phyloP scores from a whole-genome alignment of 2,888 invertebrate genomes.

The Eucera pruinosa region DNA sequence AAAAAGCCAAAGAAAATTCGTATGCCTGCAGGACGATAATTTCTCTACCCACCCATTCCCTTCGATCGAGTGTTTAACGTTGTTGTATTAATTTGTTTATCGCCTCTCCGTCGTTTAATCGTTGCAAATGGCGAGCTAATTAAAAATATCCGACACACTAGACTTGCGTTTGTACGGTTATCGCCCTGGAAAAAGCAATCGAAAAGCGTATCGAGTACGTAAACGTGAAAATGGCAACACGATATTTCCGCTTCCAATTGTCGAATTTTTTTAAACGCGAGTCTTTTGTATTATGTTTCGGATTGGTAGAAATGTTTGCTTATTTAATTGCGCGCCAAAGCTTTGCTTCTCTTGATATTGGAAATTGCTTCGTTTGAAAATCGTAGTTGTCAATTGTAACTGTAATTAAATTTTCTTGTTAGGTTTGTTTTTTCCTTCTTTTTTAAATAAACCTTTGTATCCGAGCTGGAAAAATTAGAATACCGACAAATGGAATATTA shows the following conservation, averaged over 20 bases:
- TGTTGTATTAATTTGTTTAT: slow-evolving; percentile 65
- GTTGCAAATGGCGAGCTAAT: slow-evolving; percentile 72
- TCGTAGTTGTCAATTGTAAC: no score
- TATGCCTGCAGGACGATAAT: slow-evolving; percentile 34
- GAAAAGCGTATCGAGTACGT: slow-evolving; percentile 14
- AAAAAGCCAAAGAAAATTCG: slow-evolving; percentile 8
- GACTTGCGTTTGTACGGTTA: slow-evolving; percentile 67
- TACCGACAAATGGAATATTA: no score
- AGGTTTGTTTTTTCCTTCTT: no score
- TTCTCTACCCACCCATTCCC: neutral
- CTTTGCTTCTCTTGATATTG: neutral
- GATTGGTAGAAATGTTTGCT: neutral
- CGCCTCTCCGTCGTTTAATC: slow-evolving; percentile 42
- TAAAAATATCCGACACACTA: slow-evolving; percentile 79
- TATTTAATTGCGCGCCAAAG: neutral
- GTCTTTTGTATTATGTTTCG: neutral
- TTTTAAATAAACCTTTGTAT: no score
- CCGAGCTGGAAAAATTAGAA: no score
- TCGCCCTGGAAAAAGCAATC: slow-evolving; percentile 45
- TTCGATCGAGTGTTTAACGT: slow-evolving; percentile 33
- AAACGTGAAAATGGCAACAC: slow-evolving; percentile 23
- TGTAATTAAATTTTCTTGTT: no score
- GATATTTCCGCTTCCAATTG: neutral
- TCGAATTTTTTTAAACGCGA: neutral
- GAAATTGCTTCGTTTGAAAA: no score